Base-by-base conservation (phyloP, 2,797 vertebrate species). In the Chaunax sp. region DNA sequence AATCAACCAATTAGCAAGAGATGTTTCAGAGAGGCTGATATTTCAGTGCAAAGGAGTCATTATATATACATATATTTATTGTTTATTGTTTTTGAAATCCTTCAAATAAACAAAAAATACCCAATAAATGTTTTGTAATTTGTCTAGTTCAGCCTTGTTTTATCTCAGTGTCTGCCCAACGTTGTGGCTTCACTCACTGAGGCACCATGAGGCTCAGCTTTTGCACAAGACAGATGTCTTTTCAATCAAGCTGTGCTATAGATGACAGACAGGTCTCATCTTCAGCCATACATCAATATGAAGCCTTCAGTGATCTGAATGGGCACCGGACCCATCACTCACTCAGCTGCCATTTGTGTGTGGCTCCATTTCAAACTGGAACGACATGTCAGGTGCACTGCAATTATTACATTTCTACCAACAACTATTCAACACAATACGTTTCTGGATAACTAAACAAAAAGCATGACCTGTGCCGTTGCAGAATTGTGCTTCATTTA, bases 251-350 rank as follows among this genome's bases (percentile, higher is more conserved):
- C 33, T 13, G 49, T 25, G 41, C 40, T 54, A 59, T 1, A 61
- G 41, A 76, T 71, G 69, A 75, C 14, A 68, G 68, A 80, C 74
- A 70, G 35, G 20, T 64, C 12, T 65, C 59, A 44, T 81, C 75
- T 68, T 70, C 38, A 54, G 25, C 28, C 61, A 53, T 56, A 60
- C 63, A 47, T 62, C 56, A 47, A 53, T 11, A 49, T 12, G 54
- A 70, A 60, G 64, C 19, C 37, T 35, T 51, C 47, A 19, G 15
- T 64, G 63, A 62, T 72, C 52, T 52, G 70, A 72, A 37, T 9
- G 44, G 62, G 72, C 52, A 20, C 16, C 18, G 63, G 57, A 53
- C 23, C 25, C 15, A n/a, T 26, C 64, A 40, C 69, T 71, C 59
- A 51, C 62, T 4, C 4, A 37, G 43, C 57, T 72, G 78, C 57